Percentiles rank a stretch among this genome's conserved stretches.
Conservation (phyloP, 2,113 vertebrate genomes). For the Gadus chalcogrammus region DNA sequence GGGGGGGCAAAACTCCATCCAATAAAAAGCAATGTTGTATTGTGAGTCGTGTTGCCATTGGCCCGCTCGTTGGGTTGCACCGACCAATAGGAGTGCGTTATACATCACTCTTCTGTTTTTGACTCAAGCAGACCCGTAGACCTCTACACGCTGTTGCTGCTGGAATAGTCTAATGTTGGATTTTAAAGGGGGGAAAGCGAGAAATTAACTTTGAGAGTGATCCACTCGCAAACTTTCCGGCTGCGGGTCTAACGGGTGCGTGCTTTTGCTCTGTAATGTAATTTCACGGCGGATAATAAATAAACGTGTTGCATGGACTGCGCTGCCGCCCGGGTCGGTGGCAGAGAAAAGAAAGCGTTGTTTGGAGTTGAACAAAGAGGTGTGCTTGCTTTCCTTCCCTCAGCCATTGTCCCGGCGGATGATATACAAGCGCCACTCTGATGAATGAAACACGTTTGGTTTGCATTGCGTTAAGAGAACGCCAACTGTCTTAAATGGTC, state of each 20-base stretch:
- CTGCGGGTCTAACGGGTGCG: not conserved
- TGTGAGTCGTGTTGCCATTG: not conserved
- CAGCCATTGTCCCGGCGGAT: not conserved
- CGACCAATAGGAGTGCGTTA: not conserved
- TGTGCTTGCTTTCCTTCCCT: not conserved
- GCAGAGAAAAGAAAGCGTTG: not conserved
- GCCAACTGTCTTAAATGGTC: too few species aligned
- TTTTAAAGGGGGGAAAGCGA: not conserved
- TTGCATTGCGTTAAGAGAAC: too few species aligned
- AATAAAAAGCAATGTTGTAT: not conserved
- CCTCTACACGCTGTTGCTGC: not conserved
- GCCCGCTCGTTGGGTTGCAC: not conserved
- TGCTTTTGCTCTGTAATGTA: not conserved
- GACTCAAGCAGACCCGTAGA: not conserved
- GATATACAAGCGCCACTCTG: too few species aligned
- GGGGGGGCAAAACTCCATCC: too few species aligned
- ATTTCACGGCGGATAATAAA: not conserved
- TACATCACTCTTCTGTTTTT: not conserved
- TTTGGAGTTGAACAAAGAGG: constrained; percentile 3
- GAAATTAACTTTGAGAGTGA: not conserved
- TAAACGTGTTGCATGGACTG: not conserved
- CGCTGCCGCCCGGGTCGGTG: not conserved
- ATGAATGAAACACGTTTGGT: too few species aligned
- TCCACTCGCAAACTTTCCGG: not conserved
- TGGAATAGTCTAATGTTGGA: not conserved